Evolutionary conservation across 1,140 invertebrate genomes (phyloP), one percentile per base, ranked within the genome.

Genomic region (Penaeus vannamei): DNA sequence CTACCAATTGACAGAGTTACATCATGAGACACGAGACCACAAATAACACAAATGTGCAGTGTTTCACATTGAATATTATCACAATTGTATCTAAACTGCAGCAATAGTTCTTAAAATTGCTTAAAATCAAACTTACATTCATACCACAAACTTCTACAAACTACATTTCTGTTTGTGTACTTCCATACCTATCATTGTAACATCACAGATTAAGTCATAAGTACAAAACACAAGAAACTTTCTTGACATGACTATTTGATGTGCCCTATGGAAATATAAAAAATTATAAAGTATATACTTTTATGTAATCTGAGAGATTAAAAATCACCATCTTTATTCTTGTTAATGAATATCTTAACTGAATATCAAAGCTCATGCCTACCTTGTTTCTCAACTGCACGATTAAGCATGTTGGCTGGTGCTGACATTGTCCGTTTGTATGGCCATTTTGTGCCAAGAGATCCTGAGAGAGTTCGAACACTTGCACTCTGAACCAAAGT

Each of bases 391-490:
- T 97, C 96, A 92, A 90, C 62, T 12, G 82, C 76, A 60, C 87
- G 85, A 46, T 90, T 88, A 76, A 91, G 64, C 94, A 97, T 96
- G 64, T 96, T 96, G 36, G 97, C 96, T 0, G 97, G 97, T 20
- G 97, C 96, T 19, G 97, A 98, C 95, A 97, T 97, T 77, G 98
- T 98, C 84, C 98, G 94, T 93, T 99, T 98, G 92, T 99, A 99
- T 20, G 98, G 97, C 95, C 97, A 98, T 94, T 98, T 99, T 32
- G 96, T 96, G 80, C 97, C 97, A 92, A 99, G 96, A 92, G 97
- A 98, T 20, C 97, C 96, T 92, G 96, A 97, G 22, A 99, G 94
- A 0, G 98, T 98, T n/a, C 87, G 72, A 19, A 87, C 92, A 77
- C 94, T 93, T 87, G 94, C 93, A 76, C 93, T 94, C 61, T 95